These are phyloP conservation scores for Gambelia wislizenii DNA, from an alignment of 2,797 vertebrate species.

Conservation along the genomic window DNA sequence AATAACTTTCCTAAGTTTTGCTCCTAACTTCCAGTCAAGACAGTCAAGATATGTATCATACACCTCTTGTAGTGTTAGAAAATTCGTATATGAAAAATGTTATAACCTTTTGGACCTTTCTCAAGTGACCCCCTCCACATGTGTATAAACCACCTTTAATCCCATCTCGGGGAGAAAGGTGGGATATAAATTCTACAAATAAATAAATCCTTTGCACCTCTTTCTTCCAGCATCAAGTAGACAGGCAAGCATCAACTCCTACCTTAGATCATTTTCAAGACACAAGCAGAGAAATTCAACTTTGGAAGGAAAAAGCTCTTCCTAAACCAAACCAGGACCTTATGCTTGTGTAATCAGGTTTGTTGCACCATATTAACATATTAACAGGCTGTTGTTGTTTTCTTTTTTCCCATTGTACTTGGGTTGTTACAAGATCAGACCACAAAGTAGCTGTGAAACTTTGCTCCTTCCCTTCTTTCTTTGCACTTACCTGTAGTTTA, in stretches of 20 bases:
- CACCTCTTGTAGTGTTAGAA: too few relatives aligned
- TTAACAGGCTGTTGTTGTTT: not conserved
- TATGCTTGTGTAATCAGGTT: not conserved
- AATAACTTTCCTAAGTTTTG: too few relatives aligned
- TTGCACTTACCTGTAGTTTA: not conserved
- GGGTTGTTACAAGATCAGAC: conserved; percentile 21
- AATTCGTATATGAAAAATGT: too few relatives aligned
- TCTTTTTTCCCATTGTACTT: not conserved
- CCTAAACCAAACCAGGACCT: not conserved
- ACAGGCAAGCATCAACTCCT: not conserved
- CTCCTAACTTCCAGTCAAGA: too few relatives aligned
- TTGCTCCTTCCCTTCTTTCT: not conserved
- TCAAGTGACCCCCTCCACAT: too few relatives aligned
- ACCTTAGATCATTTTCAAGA: not conserved
- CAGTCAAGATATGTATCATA: too few relatives aligned
- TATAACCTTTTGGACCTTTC: too few relatives aligned
- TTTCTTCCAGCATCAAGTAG: too few relatives aligned
- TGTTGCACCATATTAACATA: not conserved
- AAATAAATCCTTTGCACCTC: not conserved
- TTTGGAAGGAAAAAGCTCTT: not conserved
- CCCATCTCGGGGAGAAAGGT: too few relatives aligned
- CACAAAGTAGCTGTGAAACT: not conserved
- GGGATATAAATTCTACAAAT: too few relatives aligned
- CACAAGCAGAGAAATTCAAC: not conserved
- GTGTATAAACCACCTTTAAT: too few relatives aligned